Evolutionary conservation across 2,797 vertebrate genomes (phyloP), one percentile per base, ranked within the genome.

Genomic region (Antrozous pallidus): DNA sequence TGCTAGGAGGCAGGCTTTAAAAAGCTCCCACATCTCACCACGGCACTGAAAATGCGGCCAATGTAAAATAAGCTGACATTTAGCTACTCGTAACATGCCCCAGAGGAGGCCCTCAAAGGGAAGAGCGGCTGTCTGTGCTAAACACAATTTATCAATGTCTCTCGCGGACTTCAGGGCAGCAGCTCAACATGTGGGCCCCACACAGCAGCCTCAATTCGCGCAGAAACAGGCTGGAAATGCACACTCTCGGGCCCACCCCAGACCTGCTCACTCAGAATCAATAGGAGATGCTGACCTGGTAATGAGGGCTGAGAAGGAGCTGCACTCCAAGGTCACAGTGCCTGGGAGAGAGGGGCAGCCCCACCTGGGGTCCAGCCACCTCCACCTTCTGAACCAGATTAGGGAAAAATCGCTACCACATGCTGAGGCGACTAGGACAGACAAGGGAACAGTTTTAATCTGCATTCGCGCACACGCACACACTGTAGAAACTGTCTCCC

Each of bases 151-250:
- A 11, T 8, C 77, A 54, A 26, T 0, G 18, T 49, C 74, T 71
- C 88, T 45, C 5, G 0, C 1, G 26, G 16, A 49, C 74, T 22
- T 12, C 18, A 7, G 40, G 65, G 8, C 47, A 4, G 8, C 8
- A 28, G 47, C 45, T 73, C 33, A 33, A 14, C 5, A 14, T 0
- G 3, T 24, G 33, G 38, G 40, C 47, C 18, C 33, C 8, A 7
- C 24, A 16, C 1, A 1, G 42, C 6, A 8, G 70, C 6, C 2
- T 3, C 8, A 1, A 1, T 24, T 47, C 26, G 5, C 1, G 20
- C 0, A 0, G 87, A 26, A 45, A 22, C 16, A 12, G 58, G 67
- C 1, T 2, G 31, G 47, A 77, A 40, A 58, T 3, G n/a, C 54
- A 40, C 8, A 16, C 14, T n/a, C n/a, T 26, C 0, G 1, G 63